Conservation (phyloP, 2,888 invertebrate genomes). For the Trichacis sp. region DNA sequence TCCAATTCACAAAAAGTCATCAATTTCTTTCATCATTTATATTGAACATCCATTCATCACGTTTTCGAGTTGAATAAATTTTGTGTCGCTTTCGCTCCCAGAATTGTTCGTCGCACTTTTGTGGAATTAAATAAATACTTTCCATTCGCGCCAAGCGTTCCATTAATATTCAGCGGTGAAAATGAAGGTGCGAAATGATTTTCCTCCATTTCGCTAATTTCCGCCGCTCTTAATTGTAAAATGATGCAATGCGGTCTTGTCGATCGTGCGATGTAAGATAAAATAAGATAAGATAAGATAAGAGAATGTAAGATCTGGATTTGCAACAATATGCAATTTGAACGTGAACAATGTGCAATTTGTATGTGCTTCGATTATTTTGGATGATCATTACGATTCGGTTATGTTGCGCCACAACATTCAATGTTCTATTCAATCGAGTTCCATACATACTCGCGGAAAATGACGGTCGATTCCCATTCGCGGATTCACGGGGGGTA, state of each 20-base stretch:
- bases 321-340: too few species aligned
- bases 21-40: too few species aligned
- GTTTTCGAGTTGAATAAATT: too few species aligned
- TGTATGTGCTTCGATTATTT: background rate
- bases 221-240: slow-evolving; percentile 11
- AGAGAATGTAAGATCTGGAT: too few species aligned
- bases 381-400: background rate
- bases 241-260: slow-evolving; percentile 10
- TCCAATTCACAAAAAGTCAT: too few species aligned
- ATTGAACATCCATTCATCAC: too few species aligned
- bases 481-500: too few species aligned
- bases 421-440: background rate
- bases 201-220: background rate
- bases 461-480: too few species aligned
- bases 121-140: too few species aligned
- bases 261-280: background rate
- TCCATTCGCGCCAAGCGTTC: background rate
- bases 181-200: too few species aligned
- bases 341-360: background rate
- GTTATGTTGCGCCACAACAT: background rate
- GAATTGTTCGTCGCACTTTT: background rate
- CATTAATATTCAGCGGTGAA: background rate
- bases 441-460: too few species aligned
- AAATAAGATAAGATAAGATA: background rate
- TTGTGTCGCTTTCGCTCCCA: too few species aligned